phyloP scores from a whole-genome alignment of 2,797 vertebrate genomes.

The Gymnodraco acuticeps region DNA sequence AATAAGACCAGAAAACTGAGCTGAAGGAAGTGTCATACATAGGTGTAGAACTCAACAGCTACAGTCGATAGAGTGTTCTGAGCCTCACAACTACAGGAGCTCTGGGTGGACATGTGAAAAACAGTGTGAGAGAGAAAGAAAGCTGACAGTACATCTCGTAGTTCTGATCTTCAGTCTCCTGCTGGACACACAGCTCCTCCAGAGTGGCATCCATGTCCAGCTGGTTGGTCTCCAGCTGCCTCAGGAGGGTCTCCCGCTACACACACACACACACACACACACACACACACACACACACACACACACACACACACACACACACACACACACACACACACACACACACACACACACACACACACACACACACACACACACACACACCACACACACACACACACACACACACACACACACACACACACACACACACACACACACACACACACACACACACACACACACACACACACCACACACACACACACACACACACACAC shows the following conservation, averaged over 20 bases:
- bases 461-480: slow-evolving; percentile 23
- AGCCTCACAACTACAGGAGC: neutral
- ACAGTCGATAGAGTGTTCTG: neutral
- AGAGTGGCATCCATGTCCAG: slow-evolving; percentile 97
- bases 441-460: slow-evolving; percentile 3
- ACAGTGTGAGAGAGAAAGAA: neutral
- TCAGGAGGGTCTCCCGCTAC: slow-evolving; percentile 95
- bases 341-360: neutral
- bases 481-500: slow-evolving; percentile 2
- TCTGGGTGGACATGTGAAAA: neutral
- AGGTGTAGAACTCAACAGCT: slow-evolving; percentile 16
- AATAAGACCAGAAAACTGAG: neutral
- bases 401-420: slow-evolving; percentile 10
- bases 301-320: slow-evolving; percentile 11
- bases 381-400: slow-evolving; percentile 19
- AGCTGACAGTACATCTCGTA: slow-evolving; percentile 91
- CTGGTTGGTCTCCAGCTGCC: slow-evolving; percentile 98
- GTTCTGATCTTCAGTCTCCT: slow-evolving; percentile 98
- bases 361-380: neutral
- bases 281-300: slow-evolving; percentile 24
- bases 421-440: slow-evolving; percentile 16
- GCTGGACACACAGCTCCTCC: slow-evolving; percentile 96
- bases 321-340: neutral
- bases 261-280: neutral
- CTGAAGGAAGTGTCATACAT: neutral